These are phyloP conservation scores for Epinephelus lanceolatus DNA, from an alignment of 2,113 vertebrate species.

Conservation along the genomic window DNA sequence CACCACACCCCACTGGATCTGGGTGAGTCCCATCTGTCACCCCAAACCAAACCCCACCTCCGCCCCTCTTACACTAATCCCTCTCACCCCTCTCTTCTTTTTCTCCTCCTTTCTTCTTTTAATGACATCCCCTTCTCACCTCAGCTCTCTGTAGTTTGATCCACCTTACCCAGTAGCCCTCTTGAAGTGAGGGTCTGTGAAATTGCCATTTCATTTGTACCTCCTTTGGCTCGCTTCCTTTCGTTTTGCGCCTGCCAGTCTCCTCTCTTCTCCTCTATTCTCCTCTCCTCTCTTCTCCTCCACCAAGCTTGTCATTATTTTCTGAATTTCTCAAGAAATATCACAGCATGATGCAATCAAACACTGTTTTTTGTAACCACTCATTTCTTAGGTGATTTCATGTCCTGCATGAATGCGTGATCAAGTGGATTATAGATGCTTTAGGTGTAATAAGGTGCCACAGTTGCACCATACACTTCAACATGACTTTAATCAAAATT, in stretches of 20 bases:
- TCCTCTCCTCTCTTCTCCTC: constrained; percentile 3
- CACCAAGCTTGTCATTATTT: background rate
- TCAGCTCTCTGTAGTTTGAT: constrained; percentile 37
- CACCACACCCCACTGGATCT: constrained; percentile 73
- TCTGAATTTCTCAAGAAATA: constrained; percentile 3
- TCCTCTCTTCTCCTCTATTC: background rate
- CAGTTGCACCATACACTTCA: constrained; percentile 30
- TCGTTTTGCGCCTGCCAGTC: background rate
- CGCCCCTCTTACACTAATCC: constrained; percentile 14
- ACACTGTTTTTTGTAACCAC: constrained; percentile 17
- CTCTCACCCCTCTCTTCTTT: constrained; percentile 15
- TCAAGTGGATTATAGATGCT: background rate
- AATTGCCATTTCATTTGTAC: constrained; percentile 25
- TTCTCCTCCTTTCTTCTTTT: constrained; percentile 19
- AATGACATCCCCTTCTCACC: background rate
- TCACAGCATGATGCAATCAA: constrained; percentile 30
- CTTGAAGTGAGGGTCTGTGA: constrained; percentile 27
- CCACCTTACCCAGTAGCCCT: constrained; percentile 34
- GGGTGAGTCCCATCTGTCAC: constrained; percentile 78
- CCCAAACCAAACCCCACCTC: constrained; percentile 56
- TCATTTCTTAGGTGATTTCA: background rate
- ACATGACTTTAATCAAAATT: constrained; percentile 4
- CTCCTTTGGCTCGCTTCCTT: constrained; percentile 13
- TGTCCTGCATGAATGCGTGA: background rate
- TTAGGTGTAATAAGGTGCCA: constrained; percentile 26